Evolutionary conservation across 2,888 invertebrate genomes (phyloP).

Genomic region (Syritta pipiens): DNA sequence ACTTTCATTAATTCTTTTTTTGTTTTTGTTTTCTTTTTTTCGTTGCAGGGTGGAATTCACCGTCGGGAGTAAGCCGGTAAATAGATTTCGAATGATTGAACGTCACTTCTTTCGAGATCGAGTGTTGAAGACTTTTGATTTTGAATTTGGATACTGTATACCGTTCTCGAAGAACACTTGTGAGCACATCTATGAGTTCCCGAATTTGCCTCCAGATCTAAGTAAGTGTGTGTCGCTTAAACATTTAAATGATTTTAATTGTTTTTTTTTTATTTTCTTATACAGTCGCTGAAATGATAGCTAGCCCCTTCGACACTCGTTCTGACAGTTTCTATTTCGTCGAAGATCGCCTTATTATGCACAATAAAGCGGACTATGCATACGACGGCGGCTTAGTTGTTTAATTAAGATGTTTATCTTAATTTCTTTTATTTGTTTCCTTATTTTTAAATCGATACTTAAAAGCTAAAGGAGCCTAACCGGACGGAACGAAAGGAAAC

Average conservation of each 20-base stretch:
- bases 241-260: background rate
- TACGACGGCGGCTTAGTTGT: conserved; percentile 89
- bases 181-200: conserved; percentile 99
- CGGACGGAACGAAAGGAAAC: no score
- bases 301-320: conserved; percentile 96
- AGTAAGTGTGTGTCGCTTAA: conserved; percentile 82
- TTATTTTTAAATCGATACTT: no score
- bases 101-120: conserved; percentile 97
- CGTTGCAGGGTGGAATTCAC: conserved; percentile 94
- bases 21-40: conserved; percentile 43
- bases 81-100: conserved; percentile 99
- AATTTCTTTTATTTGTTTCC: conserved; percentile 45
- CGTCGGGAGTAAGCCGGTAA: conserved; percentile 94
- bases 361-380: conserved; percentile 99
- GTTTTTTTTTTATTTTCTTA: conserved; percentile 71
- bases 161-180: conserved; percentile 98
- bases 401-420: conserved; percentile 62
- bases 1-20: background rate
- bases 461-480: no score
- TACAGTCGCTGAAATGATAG: conserved; percentile 97
- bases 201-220: conserved; percentile 89
- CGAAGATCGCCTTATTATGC: conserved; percentile 97
- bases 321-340: conserved; percentile 99
- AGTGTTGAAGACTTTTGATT: conserved; percentile 97
- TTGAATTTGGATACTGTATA: conserved; percentile 99